Evolutionary conservation across 2,113 vertebrate species (phyloP), one percentile per base, ranked within the genome.

Genomic region (Ptychochromis oligacanthus): DNA sequence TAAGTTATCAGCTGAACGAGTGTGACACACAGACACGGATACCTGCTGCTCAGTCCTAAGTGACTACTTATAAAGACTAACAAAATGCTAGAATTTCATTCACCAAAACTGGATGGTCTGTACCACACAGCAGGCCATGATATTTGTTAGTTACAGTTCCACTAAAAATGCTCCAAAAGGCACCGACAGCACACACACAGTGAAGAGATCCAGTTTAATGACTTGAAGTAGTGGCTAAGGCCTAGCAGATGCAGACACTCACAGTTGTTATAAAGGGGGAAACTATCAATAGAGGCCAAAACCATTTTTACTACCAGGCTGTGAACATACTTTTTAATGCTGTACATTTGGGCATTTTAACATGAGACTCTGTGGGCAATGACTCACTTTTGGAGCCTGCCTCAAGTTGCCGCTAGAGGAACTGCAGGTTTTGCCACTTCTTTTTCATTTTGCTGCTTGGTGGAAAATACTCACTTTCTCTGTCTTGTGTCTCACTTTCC

Each of bases 401-500:
- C 14, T 17, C 14, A 49, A 49, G 14, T 49, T 5, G 46, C 64
- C 40, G 46, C 22, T 67, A 28, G 65, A 72, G 17, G 17, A 49
- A 72, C 49, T 13, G 49, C 43, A 72, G 17, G 20, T 72, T 52
- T 52, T 72, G 43, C 18, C 17, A 36, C 36, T 36, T 36, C 36
- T 36, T 36, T 36, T 36, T 36, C 36, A 36, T 28, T 11, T 26
- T 9, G 24, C 24, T 52, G 17, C 46, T 52, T 52, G 11, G 10
- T 43, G 4, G 17, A 17, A 3, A 49, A 3, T 78, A 94, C 98
- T 98, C 95, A 99, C 98, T 97, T 87, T 96, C 95, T 90, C 92
- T 84, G 18, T 97, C 94, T 6, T 87, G 80, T 6, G 81, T 77
- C 96, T 98, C 95, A 95, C 97, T 97, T 58, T 96, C 95, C 64